Evolutionary conservation across 2,797 vertebrate species (phyloP), one percentile per base, ranked within the genome.

Genomic region (Notolepis coatsorum): DNA sequence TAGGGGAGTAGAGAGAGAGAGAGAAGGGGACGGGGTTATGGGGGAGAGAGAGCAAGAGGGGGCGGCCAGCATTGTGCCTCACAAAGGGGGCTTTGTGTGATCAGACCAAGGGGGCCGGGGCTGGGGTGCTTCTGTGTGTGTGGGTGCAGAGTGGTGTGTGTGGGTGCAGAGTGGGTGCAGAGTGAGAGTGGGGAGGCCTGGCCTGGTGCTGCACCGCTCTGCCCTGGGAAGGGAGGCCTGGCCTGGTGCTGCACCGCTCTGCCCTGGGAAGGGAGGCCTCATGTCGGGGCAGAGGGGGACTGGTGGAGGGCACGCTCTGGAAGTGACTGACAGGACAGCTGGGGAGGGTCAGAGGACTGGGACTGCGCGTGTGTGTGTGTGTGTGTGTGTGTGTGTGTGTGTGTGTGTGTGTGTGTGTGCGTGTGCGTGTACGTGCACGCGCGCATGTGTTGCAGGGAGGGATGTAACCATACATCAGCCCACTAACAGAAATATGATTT

Each of bases 11-110:
- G 65, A 80, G 41, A 63, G 58, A 54, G 67, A 66, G 43, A 51
- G 58, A 77, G 71, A 63, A 71, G 77, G 80, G 82, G 77, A 67
- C 76, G 69, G 51, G 63, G n/a, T n/a, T n/a, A n/a, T n/a, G n/a
- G n/a, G n/a, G n/a, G n/a, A 75, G 80, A 65, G 71, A 65, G 74
- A 82, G 56, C 80, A 74, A 81, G 74, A 83, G 81, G 81, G 85
- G 83, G 79, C 39, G 69, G 71, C 58, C 80, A 53, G 67, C 63
- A 89, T 91, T 90, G 87, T 90, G 76, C 51, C 61, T 71, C 69
- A 91, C 90, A 91, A 91, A 82, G 68, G 81, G 75, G 71, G 80
- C 90, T 91, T 90, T 92, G 89, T 91, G 82, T 59, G 42, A 52
- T 42, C 55, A 65, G 67, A 77, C 15, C 35, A 10, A 85, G 80